These are phyloP conservation scores for Clarias laeviceps DNA, from an alignment of 2,797 vertebrate species.

Conservation along the genomic window DNA sequence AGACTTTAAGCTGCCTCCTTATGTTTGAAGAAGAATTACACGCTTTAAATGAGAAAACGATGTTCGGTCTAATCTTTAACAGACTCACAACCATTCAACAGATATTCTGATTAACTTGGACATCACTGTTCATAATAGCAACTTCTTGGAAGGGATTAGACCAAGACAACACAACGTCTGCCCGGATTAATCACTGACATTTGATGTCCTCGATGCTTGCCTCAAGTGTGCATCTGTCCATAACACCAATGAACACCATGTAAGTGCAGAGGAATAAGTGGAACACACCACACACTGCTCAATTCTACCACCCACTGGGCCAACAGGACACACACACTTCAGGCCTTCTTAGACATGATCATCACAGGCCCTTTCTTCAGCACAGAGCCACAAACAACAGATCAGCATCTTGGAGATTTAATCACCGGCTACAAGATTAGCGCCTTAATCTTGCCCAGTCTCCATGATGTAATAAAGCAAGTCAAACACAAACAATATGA, in stretches of 20 bases:
- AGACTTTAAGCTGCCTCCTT: background rate
- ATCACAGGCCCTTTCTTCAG: slow-evolving; percentile 65
- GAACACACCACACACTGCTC: slow-evolving; percentile 72
- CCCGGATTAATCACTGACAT: slow-evolving; percentile 58
- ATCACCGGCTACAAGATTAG: slow-evolving; percentile 70
- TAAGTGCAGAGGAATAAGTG: slow-evolving; percentile 65
- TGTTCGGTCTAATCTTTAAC: slow-evolving; percentile 69
- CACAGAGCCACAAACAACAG: slow-evolving; percentile 58
- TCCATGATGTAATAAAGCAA: slow-evolving; percentile 64
- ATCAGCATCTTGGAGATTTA: slow-evolving; percentile 62
- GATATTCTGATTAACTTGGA: slow-evolving; percentile 59
- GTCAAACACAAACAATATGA: slow-evolving; percentile 67
- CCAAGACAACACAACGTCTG: slow-evolving; percentile 17
- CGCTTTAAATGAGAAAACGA: slow-evolving; percentile 65
- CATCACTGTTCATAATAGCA: slow-evolving; percentile 61
- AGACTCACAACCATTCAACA: slow-evolving; percentile 55
- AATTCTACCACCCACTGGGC: slow-evolving; percentile 58
- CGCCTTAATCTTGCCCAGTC: slow-evolving; percentile 68
- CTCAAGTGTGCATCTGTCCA: slow-evolving; percentile 72
- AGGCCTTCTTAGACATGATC: slow-evolving; percentile 63
- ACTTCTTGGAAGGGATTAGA: slow-evolving; percentile 75
- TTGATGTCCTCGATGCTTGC: slow-evolving; percentile 52
- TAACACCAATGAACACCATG: slow-evolving; percentile 75
- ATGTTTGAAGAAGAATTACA: slow-evolving; percentile 49
- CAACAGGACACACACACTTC: slow-evolving; percentile 62